Percentiles rank a stretch among this genome's conserved stretches.
Evolutionary conservation across 1,140 invertebrate genomes (phyloP).

Genomic region (Monochamus saltuarius): DNA sequence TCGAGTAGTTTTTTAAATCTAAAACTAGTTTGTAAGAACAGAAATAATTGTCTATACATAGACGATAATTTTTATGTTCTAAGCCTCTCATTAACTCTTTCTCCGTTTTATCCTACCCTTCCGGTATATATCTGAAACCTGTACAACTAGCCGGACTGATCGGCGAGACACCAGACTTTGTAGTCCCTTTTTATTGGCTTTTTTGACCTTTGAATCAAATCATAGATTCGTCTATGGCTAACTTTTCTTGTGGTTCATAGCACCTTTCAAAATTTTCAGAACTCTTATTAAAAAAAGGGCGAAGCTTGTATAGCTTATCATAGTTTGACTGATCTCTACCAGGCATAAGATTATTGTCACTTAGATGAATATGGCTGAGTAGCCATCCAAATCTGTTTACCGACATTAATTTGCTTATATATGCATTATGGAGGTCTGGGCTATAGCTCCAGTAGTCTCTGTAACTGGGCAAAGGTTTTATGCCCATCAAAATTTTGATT

Average conservation of each 20-base stretch:
- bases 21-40: too few relatives aligned
- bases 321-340: slow-evolving; percentile 21
- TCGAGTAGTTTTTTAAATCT: too few relatives aligned
- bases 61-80: too few relatives aligned
- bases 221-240: slow-evolving; percentile 47
- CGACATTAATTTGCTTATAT: slow-evolving; percentile 24
- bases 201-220: slow-evolving; percentile 49
- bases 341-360: slow-evolving; percentile 38
- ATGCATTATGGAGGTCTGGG: slow-evolving; percentile 19
- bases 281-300: slow-evolving; percentile 14
- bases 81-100: too few relatives aligned
- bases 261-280: slow-evolving; percentile 26
- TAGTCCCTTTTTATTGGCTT: slow-evolving; percentile 54
- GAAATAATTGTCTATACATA: too few relatives aligned
- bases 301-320: slow-evolving; percentile 41
- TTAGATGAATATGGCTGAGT: slow-evolving; percentile 37
- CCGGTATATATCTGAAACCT: slow-evolving; percentile 2
- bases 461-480: slow-evolving; percentile 21
- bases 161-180: slow-evolving; percentile 45
- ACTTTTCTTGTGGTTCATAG: slow-evolving; percentile 15
- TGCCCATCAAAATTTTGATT: slow-evolving; percentile 32
- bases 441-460: slow-evolving; percentile 17
- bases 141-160: slow-evolving; percentile 19
- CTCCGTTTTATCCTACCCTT: too few relatives aligned
- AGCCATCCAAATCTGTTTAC: slow-evolving; percentile 21